Evolutionary conservation across 2,797 vertebrate genomes (phyloP), one percentile per base, ranked within the genome.

Genomic region (Semaprochilodus insignis): DNA sequence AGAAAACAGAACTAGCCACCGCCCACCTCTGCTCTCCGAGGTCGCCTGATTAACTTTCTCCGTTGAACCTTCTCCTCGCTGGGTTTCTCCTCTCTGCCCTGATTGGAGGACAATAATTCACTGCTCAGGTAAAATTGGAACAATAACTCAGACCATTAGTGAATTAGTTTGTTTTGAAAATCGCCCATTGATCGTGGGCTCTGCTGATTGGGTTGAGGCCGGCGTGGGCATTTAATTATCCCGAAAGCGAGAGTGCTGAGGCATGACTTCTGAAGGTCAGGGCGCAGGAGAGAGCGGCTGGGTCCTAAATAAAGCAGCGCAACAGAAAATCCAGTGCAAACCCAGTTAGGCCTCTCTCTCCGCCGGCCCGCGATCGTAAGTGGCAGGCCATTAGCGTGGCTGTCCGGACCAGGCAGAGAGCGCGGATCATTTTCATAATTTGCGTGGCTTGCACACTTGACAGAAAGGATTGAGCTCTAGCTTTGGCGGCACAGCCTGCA

Each of bases 81-180:
- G 74, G 80, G n/a, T 23, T 44, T 73, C 84, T 80, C 81, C 86
- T 55, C 86, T 79, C 51, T 67, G 76, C 79, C 81, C 85, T 82
- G 88, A 92, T 91, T 84, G 89, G 85, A 88, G 89, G 90, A 91
- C 89, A 90, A 92, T 93, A 93, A 94, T 93, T 94, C 91, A 87
- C 85, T 84, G 81, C 82, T 79, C 92, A 93, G 93, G 93, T 95
- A 93, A 70, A 94, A 94, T 93, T 93, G 92, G 92, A 94, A 89
- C 85, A 84, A 94, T 95, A 94, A 94, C 92, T 95, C 93, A 93
- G 90, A 90, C 93, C 93, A 95, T 96, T 95, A 95, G 94, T 90
- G 89, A 94, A 95, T 95, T 94, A 94, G 93, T 95, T 94, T 95
- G 91, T 93, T 93, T 94, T 94, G 91, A 91, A 94, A 94, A 93